A percentile compares a stretch with the other conserved stretches of the same genome.
phyloP scores from a whole-genome alignment of 2,113 vertebrate species.

The Hiodon alosoides region DNA sequence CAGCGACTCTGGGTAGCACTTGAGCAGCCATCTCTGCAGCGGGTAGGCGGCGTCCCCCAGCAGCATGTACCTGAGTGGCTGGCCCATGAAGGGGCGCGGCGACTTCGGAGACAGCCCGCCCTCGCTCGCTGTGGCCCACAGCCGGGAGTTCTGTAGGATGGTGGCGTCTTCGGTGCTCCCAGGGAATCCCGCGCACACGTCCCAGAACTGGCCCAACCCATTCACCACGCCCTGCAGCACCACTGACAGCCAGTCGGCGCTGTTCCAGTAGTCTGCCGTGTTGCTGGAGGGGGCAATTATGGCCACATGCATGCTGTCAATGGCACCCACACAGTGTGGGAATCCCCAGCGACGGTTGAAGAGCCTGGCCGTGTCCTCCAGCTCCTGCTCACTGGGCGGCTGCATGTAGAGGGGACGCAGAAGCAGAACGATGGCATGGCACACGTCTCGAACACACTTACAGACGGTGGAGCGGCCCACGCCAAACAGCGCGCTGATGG shows the following conservation, averaged over 20 bases:
- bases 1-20: constrained; percentile 50
- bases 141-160: constrained; percentile 56
- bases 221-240: constrained; percentile 60
- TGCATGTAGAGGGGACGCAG: constrained; percentile 60
- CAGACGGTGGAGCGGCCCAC: constrained; percentile 54
- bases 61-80: constrained; percentile 52
- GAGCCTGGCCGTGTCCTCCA: constrained; percentile 54
- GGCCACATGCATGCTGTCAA: constrained; percentile 58
- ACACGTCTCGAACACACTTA: constrained; percentile 58
- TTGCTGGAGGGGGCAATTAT: constrained; percentile 47
- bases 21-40: constrained; percentile 62
- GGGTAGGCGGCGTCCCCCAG: constrained; percentile 57
- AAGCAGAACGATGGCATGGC: constrained; percentile 43
- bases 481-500: constrained; percentile 46
- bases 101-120: constrained; percentile 55
- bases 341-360: constrained; percentile 59
- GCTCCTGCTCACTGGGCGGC: constrained; percentile 48
- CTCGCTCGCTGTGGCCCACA: constrained; percentile 59
- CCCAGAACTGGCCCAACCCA: constrained; percentile 59
- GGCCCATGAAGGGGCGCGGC: constrained; percentile 54
- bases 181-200: constrained; percentile 53
- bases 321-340: constrained; percentile 57
- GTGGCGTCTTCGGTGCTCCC: constrained; percentile 57
- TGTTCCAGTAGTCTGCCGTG: constrained; percentile 48
- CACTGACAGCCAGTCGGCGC: constrained; percentile 57